phyloP scores from a whole-genome alignment of 2,113 vertebrate genomes.

The Brachypodius melanocephalos region DNA sequence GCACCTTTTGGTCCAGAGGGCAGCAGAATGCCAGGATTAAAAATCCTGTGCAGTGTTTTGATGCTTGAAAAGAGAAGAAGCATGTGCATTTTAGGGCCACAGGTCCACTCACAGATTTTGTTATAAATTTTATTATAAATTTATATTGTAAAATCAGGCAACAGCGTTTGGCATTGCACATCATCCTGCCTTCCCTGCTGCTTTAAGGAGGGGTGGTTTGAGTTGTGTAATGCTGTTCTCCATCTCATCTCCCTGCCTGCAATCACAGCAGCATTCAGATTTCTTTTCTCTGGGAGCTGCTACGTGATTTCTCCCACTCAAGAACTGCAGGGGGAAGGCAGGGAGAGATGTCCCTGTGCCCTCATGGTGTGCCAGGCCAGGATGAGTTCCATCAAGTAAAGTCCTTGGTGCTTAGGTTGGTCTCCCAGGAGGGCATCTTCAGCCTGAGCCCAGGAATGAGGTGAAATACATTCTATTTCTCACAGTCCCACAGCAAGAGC shows the following conservation, averaged over 20 bases:
- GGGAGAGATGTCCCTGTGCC: neutral
- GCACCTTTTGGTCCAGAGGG: neutral
- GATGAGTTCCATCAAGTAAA: accelerated
- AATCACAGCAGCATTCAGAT: neutral
- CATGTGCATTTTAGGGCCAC: neutral
- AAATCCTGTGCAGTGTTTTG: neutral
- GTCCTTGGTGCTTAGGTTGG: neutral
- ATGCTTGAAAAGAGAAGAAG: neutral
- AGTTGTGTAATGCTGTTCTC: neutral
- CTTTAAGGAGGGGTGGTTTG: neutral
- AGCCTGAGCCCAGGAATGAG: neutral
- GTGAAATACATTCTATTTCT: neutral
- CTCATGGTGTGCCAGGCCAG: neutral
- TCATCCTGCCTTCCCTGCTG: neutral
- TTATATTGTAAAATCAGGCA: neutral
- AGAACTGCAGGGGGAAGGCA: neutral
- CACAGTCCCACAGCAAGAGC: neutral
- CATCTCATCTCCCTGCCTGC: neutral
- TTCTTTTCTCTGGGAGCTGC: neutral
- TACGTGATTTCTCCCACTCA: neutral
- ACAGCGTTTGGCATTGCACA: neutral
- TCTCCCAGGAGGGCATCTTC: neutral
- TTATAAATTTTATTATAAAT: too few species aligned
- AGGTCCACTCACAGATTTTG: neutral
- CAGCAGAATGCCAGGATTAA: neutral